These are phyloP conservation scores for Cryptotermes secundus DNA, from an alignment of 1,140 invertebrate species.

Conservation along the genomic window DNA sequence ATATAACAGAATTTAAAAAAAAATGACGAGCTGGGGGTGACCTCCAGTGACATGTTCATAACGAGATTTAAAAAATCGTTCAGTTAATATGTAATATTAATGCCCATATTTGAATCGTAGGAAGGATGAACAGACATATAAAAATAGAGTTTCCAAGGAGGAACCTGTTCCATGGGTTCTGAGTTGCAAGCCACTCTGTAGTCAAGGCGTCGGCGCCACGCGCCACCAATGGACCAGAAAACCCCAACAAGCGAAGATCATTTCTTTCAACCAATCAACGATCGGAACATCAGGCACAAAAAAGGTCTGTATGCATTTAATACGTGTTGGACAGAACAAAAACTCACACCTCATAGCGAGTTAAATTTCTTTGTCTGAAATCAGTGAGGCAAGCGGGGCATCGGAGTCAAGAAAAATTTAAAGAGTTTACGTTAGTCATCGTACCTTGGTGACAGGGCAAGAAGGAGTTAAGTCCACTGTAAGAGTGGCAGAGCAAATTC, in stretches of 20 bases:
- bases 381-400: background rate
- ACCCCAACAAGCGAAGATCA: background rate
- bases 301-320: background rate
- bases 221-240: slow-evolving; percentile 9
- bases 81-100: too few relatives aligned
- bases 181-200: background rate
- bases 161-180: too few relatives aligned
- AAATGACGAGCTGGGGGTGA: too few relatives aligned
- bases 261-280: background rate
- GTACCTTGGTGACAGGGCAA: background rate
- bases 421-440: background rate
- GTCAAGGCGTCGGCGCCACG: background rate
- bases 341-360: background rate
- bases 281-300: background rate
- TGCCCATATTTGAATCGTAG: too few relatives aligned
- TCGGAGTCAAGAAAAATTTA: background rate
- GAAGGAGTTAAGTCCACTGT: background rate
- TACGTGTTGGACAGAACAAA: background rate
- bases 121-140: too few relatives aligned
- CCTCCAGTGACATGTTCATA: too few relatives aligned
- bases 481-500: too few relatives aligned
- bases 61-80: too few relatives aligned
- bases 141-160: too few relatives aligned
- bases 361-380: slow-evolving; percentile 1
- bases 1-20: too few relatives aligned